These are phyloP conservation scores for Lasioglossum leucozonium DNA, from an alignment of 2,888 invertebrate genomes.

Conservation along the genomic window DNA sequence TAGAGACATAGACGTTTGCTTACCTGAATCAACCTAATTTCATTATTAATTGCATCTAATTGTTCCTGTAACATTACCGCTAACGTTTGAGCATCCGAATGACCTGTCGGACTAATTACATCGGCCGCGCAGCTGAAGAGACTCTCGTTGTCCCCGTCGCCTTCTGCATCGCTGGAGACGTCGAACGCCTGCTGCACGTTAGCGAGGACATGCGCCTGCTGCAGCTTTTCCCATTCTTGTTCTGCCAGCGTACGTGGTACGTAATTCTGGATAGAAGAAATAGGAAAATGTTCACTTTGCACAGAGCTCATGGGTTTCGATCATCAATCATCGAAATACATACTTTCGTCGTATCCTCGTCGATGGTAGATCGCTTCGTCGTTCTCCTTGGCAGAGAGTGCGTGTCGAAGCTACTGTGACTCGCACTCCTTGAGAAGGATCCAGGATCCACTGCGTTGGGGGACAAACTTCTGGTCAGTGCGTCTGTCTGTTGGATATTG, in stretches of 20 bases:
- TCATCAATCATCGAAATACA: neutral
- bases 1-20: slow-evolving; percentile 1
- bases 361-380: slow-evolving; percentile 87
- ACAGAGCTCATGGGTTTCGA: neutral
- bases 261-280: slow-evolving; percentile 77
- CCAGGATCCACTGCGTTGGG: slow-evolving; percentile 89
- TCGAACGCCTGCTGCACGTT: slow-evolving; percentile 97
- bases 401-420: slow-evolving; percentile 92
- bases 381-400: slow-evolving; percentile 89
- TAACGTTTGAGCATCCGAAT: slow-evolving; percentile 97
- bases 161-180: slow-evolving; percentile 93
- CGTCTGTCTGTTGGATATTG: slow-evolving; percentile 97
- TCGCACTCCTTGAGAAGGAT: slow-evolving; percentile 89
- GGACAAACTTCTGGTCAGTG: slow-evolving; percentile 94
- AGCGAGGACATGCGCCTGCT: slow-evolving; percentile 95
- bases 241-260: slow-evolving; percentile 83
- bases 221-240: slow-evolving; percentile 97
- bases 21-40: slow-evolving; percentile 91
- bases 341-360: slow-evolving; percentile 87
- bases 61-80: slow-evolving; percentile 99
- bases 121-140: slow-evolving; percentile 90
- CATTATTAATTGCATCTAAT: slow-evolving; percentile 99
- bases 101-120: slow-evolving; percentile 89
- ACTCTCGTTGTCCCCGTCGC: slow-evolving; percentile 91
- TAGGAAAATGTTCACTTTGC: neutral